Evolutionary conservation across 2,113 vertebrate genomes (phyloP).

Genomic region (Cnemophilus loriae): DNA sequence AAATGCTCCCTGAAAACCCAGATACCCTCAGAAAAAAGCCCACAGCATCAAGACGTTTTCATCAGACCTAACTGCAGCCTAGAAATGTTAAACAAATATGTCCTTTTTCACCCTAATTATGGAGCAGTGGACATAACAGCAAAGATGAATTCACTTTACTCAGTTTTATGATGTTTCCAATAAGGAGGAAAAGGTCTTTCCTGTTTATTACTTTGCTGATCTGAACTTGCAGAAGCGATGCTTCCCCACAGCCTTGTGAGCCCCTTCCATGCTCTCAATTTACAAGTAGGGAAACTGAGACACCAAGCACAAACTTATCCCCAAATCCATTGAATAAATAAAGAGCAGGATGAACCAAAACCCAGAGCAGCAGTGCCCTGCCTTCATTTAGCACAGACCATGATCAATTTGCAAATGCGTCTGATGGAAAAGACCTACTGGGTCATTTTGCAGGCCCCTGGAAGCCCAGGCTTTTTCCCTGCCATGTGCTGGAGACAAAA

Average conservation of each 20-base stretch:
- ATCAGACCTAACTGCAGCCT: not conserved
- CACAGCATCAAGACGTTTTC: not conserved
- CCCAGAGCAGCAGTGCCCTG: not conserved
- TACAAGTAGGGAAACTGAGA: not conserved
- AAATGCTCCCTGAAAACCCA: not conserved
- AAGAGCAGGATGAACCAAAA: not conserved
- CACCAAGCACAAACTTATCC: not conserved
- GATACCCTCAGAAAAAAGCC: not conserved
- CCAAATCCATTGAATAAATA: not conserved
- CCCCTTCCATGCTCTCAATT: not conserved
- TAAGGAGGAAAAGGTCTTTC: not conserved
- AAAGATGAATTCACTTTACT: not conserved
- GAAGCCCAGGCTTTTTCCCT: not conserved
- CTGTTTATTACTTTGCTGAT: not conserved
- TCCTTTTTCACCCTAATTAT: not conserved
- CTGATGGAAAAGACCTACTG: not conserved
- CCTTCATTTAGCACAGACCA: not conserved
- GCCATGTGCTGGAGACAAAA: not conserved
- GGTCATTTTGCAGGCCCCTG: not conserved
- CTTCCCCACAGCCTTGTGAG: not conserved
- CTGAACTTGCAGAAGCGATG: not conserved
- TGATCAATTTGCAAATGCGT: not conserved
- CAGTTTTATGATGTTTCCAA: not conserved
- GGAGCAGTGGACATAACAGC: not conserved
- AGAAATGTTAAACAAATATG: not conserved